These are phyloP conservation scores for Laupala kohalensis DNA, from an alignment of 1,140 invertebrate species.

Conservation along the genomic window DNA sequence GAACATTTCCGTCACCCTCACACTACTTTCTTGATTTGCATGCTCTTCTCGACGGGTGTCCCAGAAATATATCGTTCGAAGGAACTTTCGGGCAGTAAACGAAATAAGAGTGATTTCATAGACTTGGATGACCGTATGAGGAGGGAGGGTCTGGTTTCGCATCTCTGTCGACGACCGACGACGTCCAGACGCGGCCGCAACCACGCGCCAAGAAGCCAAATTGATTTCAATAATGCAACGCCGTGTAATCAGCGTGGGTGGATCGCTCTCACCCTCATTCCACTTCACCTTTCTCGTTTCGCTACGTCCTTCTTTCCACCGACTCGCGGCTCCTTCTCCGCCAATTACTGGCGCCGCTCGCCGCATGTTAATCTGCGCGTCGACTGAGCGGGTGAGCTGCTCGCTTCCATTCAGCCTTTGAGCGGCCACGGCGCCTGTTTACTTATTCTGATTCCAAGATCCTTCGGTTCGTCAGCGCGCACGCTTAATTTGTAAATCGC, in stretches of 20 bases:
- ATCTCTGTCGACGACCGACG: too few species aligned
- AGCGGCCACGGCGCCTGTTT: constrained; percentile 5
- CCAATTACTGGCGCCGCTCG: neutral
- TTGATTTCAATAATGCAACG: neutral
- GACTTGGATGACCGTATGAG: too few species aligned
- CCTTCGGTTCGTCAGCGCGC: constrained; percentile 12
- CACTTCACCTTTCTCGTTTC: too few species aligned
- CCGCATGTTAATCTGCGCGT: neutral
- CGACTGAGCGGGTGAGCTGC: neutral
- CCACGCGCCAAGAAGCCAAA: neutral
- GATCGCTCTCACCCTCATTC: too few species aligned
- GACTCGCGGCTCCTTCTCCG: neutral
- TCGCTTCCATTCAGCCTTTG: neutral
- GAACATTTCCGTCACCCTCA: too few species aligned
- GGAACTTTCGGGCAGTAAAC: too few species aligned
- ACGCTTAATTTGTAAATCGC: constrained; percentile 16
- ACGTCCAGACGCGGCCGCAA: neutral
- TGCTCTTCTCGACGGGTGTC: too few species aligned
- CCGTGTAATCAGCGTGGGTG: neutral
- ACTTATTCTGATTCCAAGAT: constrained; percentile 11
- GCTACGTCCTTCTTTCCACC: too few species aligned
- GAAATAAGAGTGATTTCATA: too few species aligned
- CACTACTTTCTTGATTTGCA: too few species aligned
- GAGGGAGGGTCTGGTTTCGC: too few species aligned
- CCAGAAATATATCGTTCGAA: too few species aligned